Evolutionary conservation across 2,797 vertebrate species (phyloP).

Genomic region (Melanogrammus aeglefinus): DNA sequence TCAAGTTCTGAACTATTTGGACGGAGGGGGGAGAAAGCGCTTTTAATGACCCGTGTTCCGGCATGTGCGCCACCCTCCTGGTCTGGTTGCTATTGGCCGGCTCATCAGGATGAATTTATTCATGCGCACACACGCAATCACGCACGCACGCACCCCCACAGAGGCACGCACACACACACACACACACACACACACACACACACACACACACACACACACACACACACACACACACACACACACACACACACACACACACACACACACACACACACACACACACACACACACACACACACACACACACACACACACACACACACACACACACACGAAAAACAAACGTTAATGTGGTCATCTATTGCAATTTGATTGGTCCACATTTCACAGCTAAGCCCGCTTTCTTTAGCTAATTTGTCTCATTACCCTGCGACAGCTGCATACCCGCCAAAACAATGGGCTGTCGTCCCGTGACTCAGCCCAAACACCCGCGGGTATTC

Average conservation of each 20-base stretch:
- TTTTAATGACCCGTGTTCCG: conserved; percentile 42
- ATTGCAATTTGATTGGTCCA: background rate
- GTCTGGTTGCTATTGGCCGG: conserved; percentile 47
- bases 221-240: conserved; percentile 19
- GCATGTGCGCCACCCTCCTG: conserved; percentile 57
- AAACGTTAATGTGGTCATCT: background rate
- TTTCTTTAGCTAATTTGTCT: conserved; percentile 31
- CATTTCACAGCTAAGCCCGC: conserved; percentile 9
- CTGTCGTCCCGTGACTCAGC: conserved; percentile 30
- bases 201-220: background rate
- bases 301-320: background rate
- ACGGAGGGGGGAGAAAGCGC: conserved; percentile 9
- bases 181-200: conserved; percentile 13
- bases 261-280: background rate
- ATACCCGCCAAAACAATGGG: conserved; percentile 48
- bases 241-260: conserved; percentile 28
- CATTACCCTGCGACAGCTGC: conserved; percentile 62
- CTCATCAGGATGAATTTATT: conserved; percentile 70
- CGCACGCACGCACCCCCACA: too few species aligned
- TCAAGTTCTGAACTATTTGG: background rate
- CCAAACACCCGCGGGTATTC: background rate
- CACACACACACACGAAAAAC: conserved; percentile 23
- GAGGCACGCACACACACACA: background rate
- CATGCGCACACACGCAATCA: conserved; percentile 29
- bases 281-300: conserved; percentile 13